phyloP scores from a whole-genome alignment of 1,140 invertebrate genomes.

The Apolygus lucorum region DNA sequence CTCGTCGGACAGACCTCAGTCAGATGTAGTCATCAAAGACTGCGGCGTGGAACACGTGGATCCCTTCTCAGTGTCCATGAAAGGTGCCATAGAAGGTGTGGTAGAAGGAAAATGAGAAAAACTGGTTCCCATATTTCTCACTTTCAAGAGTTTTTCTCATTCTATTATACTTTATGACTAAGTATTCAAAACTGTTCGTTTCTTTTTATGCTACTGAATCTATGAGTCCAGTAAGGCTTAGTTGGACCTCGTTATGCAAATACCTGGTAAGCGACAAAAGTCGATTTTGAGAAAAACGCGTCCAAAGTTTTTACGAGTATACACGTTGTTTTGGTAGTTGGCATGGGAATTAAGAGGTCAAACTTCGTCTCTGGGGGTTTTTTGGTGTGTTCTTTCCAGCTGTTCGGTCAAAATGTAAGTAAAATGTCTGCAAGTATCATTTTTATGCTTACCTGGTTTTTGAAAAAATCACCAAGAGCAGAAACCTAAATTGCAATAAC shows the following conservation, averaged over 20 bases:
- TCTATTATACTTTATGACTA: not conserved
- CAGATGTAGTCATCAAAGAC: conserved; percentile 70
- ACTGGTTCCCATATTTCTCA: not conserved
- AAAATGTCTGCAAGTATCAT: too few relatives aligned
- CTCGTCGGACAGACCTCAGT: conserved; percentile 62
- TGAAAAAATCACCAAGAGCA: too few relatives aligned
- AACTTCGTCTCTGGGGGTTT: too few relatives aligned
- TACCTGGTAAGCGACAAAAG: too few relatives aligned
- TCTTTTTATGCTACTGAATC: not conserved
- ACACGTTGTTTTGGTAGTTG: too few relatives aligned
- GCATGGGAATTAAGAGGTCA: too few relatives aligned
- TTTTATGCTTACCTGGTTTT: too few relatives aligned
- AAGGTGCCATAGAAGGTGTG: conserved; percentile 55
- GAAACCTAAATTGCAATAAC: too few relatives aligned
- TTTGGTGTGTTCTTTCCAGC: too few relatives aligned
- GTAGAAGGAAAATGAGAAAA: not conserved
- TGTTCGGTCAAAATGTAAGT: too few relatives aligned
- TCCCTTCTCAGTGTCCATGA: conserved; percentile 70
- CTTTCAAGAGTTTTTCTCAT: not conserved
- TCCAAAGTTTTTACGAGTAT: too few relatives aligned
- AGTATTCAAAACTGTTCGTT: not conserved
- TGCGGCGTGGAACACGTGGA: conserved; percentile 59
- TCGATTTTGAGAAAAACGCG: too few relatives aligned
- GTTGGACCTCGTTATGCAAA: not conserved
- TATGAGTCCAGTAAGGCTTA: not conserved